These are phyloP conservation scores for Danio jaintianensis DNA, from an alignment of 2,797 vertebrate species.

Conservation along the genomic window DNA sequence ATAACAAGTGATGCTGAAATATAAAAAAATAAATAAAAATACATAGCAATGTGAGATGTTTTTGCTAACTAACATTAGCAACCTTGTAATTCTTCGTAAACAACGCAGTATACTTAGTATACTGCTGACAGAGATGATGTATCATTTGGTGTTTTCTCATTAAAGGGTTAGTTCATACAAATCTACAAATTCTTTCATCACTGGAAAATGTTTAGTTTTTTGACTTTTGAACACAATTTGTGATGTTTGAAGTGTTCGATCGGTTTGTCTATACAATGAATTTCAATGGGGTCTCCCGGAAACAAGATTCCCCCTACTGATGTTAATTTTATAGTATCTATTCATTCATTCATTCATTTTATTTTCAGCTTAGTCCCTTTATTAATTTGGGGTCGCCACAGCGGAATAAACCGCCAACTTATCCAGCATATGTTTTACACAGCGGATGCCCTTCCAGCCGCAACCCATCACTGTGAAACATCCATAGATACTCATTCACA, in stretches of 20 bases:
- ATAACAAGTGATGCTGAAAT: neutral
- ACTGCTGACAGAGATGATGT: neutral
- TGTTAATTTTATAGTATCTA: neutral
- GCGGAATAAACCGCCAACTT: no score
- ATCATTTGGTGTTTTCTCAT: neutral
- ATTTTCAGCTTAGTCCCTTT: no score
- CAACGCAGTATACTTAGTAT: no score
- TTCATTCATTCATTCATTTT: no score
- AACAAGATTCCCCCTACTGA: neutral
- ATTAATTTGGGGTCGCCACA: no score
- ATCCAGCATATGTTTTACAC: no score
- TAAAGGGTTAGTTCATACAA: neutral
- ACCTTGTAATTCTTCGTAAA: neutral
- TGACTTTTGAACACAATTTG: neutral
- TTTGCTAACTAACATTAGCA: neutral
- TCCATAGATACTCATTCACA: no score
- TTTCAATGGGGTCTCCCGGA: neutral
- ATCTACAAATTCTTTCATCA: neutral
- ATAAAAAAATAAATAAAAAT: no score
- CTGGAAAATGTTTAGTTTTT: neutral
- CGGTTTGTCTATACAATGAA: neutral
- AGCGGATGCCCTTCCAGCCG: no score
- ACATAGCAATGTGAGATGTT: neutral
- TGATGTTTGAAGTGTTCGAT: neutral
- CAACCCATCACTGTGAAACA: no score